Conservation (phyloP, 2,888 invertebrate genomes). For the Amphipoea oculea region DNA sequence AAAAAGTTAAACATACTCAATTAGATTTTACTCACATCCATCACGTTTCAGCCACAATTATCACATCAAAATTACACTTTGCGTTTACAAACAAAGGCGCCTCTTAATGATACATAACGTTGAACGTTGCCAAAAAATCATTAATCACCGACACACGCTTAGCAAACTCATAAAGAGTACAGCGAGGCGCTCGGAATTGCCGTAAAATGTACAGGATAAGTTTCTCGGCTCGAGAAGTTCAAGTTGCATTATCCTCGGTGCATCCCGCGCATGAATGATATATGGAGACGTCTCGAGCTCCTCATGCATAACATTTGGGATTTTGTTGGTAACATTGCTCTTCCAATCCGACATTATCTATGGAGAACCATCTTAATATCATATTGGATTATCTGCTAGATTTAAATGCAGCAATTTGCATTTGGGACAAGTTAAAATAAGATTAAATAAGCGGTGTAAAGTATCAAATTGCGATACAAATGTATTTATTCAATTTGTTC, state of each 20-base stretch:
- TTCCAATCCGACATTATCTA: slow-evolving; percentile 39
- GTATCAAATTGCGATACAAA: slow-evolving; percentile 20
- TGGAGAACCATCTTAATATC: slow-evolving; percentile 23
- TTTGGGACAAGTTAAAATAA: slow-evolving; percentile 14
- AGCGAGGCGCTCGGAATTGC: slow-evolving; percentile 41
- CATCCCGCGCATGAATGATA: slow-evolving; percentile 66
- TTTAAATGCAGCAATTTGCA: slow-evolving; percentile 20
- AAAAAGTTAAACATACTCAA: slow-evolving; percentile 23
- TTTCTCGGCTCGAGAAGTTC: slow-evolving; percentile 46
- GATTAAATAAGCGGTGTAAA: not conserved
- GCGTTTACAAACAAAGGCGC: slow-evolving; percentile 50
- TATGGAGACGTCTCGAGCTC: slow-evolving; percentile 56
- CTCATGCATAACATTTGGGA: slow-evolving; percentile 63
- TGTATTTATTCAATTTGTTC: slow-evolving; percentile 17
- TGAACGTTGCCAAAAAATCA: slow-evolving; percentile 58
- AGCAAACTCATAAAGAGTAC: slow-evolving; percentile 46
- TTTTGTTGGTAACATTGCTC: slow-evolving; percentile 54
- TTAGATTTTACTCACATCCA: slow-evolving; percentile 32
- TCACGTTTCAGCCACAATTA: slow-evolving; percentile 48
- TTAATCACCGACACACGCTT: slow-evolving; percentile 59
- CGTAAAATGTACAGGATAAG: slow-evolving; percentile 49
- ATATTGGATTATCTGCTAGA: slow-evolving; percentile 16
- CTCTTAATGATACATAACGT: slow-evolving; percentile 43
- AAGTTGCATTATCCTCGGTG: slow-evolving; percentile 61
- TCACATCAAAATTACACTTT: slow-evolving; percentile 50